These are phyloP conservation scores for Acanthochromis polyacanthus DNA, from an alignment of 2,113 vertebrate species.

Conservation along the genomic window DNA sequence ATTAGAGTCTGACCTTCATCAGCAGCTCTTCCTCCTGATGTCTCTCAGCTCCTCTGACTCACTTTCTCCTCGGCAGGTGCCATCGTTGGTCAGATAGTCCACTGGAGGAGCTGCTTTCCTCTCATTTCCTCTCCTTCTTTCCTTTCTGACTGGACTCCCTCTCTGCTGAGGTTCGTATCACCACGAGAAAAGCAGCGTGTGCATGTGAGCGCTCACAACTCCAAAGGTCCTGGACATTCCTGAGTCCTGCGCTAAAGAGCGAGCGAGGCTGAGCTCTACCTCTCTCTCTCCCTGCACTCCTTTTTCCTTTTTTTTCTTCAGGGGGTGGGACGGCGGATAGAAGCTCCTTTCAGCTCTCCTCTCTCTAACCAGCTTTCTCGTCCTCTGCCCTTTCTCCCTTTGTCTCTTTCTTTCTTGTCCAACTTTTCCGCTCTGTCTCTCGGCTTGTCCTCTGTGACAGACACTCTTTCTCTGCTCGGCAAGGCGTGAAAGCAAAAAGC, in stretches of 20 bases:
- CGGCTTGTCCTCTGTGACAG: constrained; percentile 56
- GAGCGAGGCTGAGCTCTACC: constrained; percentile 63
- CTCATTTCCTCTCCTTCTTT: constrained; percentile 26
- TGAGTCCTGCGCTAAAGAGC: constrained; percentile 73
- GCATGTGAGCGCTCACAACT: constrained; percentile 56
- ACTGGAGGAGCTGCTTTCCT: constrained; percentile 50
- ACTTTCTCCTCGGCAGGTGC: constrained; percentile 72
- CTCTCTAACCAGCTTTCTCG: constrained; percentile 22
- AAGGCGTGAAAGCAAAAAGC: constrained; percentile 59
- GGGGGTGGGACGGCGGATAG: constrained; percentile 77
- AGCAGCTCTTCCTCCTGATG: constrained; percentile 29
- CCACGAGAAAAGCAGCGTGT: constrained; percentile 48
- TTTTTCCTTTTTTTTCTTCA: constrained; percentile 63
- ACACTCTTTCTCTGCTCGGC: constrained; percentile 65
- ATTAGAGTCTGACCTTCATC: constrained; percentile 69
- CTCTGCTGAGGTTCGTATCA: constrained; percentile 48
- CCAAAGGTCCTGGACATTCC: constrained; percentile 78
- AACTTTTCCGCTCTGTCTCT: constrained; percentile 64
- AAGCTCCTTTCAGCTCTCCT: constrained; percentile 72
- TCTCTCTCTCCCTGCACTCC: constrained; percentile 59
- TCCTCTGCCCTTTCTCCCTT: constrained; percentile 11
- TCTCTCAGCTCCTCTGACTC: constrained; percentile 49
- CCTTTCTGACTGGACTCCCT: constrained; percentile 31
- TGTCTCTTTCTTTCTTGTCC: constrained; percentile 33
- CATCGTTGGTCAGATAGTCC: constrained; percentile 75